phyloP scores from a whole-genome alignment of 1,140 invertebrate genomes.

The Bombus waltoni region DNA sequence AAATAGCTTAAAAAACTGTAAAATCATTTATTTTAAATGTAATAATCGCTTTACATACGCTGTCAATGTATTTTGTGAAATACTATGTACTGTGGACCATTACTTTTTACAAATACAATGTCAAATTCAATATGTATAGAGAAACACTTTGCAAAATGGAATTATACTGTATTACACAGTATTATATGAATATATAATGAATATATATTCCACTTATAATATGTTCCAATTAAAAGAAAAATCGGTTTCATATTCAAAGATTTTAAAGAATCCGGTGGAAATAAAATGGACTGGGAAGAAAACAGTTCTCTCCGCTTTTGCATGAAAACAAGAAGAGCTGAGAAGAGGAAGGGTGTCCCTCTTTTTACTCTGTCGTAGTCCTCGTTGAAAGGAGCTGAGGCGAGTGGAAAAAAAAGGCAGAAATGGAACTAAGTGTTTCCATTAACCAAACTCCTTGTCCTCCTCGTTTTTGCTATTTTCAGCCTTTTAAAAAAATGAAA shows the following conservation, averaged over 20 bases:
- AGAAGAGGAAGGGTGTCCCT: not conserved
- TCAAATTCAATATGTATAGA: too few relatives aligned
- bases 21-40: not conserved
- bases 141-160: too few relatives aligned
- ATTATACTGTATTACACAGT: too few relatives aligned
- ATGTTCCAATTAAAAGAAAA: not conserved
- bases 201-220: not conserved
- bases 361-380: constrained; percentile 5
- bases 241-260: not conserved
- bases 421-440: constrained; percentile 51
- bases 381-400: constrained; percentile 23
- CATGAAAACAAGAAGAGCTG: not conserved
- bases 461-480: not conserved
- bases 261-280: not conserved
- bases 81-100: too few relatives aligned
- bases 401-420: not conserved
- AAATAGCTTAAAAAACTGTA: not conserved
- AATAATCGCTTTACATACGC: not conserved
- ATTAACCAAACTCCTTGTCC: constrained; percentile 30
- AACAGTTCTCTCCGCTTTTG: not conserved
- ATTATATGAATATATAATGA: too few relatives aligned
- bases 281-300: not conserved
- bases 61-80: too few relatives aligned
- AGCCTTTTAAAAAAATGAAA: constrained; percentile 47
- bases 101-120: too few relatives aligned